Evolutionary conservation across 2,797 vertebrate species (phyloP).

Genomic region (Enteromius thamalakanensis): DNA sequence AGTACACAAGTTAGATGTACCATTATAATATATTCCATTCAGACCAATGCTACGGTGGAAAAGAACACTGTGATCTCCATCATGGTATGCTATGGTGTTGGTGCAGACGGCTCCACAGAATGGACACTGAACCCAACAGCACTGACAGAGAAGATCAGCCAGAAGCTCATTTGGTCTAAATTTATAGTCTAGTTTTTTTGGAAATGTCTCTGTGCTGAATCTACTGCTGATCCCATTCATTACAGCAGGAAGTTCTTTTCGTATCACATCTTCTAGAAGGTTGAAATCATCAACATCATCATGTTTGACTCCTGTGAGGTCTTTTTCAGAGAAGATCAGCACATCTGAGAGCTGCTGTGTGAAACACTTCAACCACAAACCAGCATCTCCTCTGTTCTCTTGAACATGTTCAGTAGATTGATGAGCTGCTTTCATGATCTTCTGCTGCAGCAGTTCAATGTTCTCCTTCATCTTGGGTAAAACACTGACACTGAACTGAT

Average conservation of each 20-base stretch:
- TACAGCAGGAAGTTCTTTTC: neutral
- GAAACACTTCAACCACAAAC: too few species aligned
- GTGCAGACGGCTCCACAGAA: conserved; percentile 37
- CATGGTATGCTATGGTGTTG: neutral
- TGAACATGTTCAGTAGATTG: too few species aligned
- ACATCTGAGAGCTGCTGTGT: too few species aligned
- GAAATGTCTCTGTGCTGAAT: neutral
- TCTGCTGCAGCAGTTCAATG: too few species aligned
- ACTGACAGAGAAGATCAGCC: conserved; percentile 16
- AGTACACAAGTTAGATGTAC: neutral
- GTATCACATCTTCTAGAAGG: neutral
- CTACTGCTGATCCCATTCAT: accelerated
- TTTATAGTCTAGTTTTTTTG: accelerated
- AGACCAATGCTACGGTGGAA: neutral
- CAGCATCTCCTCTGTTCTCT: too few species aligned
- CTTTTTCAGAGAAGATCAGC: too few species aligned
- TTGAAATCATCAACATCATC: neutral
- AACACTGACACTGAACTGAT: too few species aligned
- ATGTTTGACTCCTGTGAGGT: neutral
- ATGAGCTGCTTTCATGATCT: too few species aligned
- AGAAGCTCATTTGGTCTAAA: conserved; percentile 44
- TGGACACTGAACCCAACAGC: conserved; percentile 50
- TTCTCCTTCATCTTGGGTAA: too few species aligned
- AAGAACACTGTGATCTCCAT: neutral
- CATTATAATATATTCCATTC: neutral